phyloP scores from a whole-genome alignment of 2,888 invertebrate species.

The Meteorus cinctellus region DNA sequence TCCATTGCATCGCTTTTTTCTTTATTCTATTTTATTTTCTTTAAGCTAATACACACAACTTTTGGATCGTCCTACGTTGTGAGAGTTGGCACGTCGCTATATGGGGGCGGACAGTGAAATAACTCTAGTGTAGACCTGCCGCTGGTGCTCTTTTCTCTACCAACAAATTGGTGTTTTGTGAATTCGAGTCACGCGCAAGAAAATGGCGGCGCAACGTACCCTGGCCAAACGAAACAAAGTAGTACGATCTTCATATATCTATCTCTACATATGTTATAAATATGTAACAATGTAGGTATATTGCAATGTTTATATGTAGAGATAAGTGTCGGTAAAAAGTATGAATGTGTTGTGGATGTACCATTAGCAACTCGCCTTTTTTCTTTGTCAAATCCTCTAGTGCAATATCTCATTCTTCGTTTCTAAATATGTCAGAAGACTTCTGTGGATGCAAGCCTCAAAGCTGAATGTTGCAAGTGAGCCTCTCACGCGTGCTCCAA shows the following conservation, averaged over 20 bases:
- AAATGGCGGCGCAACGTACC: slow-evolving; percentile 43
- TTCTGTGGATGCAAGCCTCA: slow-evolving; percentile 20
- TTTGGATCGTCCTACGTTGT: slow-evolving; percentile 19
- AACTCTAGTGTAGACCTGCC: slow-evolving; percentile 36
- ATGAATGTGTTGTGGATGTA: neutral
- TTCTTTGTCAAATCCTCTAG: slow-evolving; percentile 35
- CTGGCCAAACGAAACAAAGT: slow-evolving; percentile 41
- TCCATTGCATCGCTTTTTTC: neutral
- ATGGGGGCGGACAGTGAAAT: slow-evolving; percentile 36
- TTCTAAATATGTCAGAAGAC: slow-evolving; percentile 35
- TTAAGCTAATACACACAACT: slow-evolving; percentile 28
- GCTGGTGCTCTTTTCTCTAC: slow-evolving; percentile 33
- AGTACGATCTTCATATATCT: slow-evolving; percentile 1
- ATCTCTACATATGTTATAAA: slow-evolving; percentile 19
- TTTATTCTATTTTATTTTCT: slow-evolving; percentile 19
- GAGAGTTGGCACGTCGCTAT: slow-evolving; percentile 30
- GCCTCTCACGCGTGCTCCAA: slow-evolving; percentile 30
- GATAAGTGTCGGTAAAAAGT: neutral
- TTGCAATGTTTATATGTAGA: slow-evolving; percentile 8
- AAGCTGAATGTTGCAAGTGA: slow-evolving; percentile 26
- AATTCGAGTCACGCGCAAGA: slow-evolving; percentile 44
- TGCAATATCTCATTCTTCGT: slow-evolving; percentile 24
- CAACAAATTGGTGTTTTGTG: slow-evolving; percentile 45
- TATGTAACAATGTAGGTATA: slow-evolving; percentile 4
- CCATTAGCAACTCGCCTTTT: slow-evolving; percentile 30